A percentile compares a stretch with the other conserved stretches of the same genome.
These are phyloP conservation scores for Rachycentron canadum DNA, from an alignment of 2,797 vertebrate species.

Conservation along the genomic window DNA sequence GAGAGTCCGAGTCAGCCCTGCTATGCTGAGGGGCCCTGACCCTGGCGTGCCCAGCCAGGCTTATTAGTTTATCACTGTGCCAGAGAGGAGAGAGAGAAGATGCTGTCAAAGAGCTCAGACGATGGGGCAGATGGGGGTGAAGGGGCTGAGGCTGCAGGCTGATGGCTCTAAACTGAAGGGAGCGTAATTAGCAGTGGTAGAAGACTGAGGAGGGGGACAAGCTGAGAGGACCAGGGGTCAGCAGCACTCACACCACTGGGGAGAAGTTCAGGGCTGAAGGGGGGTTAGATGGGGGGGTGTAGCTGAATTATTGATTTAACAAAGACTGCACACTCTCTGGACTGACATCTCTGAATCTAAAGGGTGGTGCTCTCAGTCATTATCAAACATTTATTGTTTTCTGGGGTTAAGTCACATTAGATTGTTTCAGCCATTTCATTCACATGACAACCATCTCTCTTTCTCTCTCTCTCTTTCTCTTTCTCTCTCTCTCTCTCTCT, in stretches of 20 bases:
- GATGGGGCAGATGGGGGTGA: conserved; percentile 45
- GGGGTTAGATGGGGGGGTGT: neutral
- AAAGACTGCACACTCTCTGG: conserved; percentile 34
- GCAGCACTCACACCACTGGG: conserved; percentile 45
- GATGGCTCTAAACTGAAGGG: conserved; percentile 56
- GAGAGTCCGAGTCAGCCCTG: conserved; percentile 38
- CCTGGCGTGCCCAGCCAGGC: conserved; percentile 81
- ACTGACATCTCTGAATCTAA: conserved; percentile 56
- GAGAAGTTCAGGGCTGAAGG: conserved; percentile 23
- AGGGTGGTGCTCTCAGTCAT: conserved; percentile 33
- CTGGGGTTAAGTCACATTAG: conserved; percentile 27
- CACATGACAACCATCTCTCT: neutral
- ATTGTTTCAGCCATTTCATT: neutral
- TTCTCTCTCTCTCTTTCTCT: neutral
- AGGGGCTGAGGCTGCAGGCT: conserved; percentile 53
- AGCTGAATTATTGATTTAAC: conserved; percentile 71
- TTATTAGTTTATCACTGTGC: conserved; percentile 97
- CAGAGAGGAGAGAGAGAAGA: conserved; percentile 64
- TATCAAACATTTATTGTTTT: conserved; percentile 59
- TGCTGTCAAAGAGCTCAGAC: conserved; percentile 63
- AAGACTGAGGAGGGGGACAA: conserved; percentile 47
- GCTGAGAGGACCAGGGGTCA: conserved; percentile 64
- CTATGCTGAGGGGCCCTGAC: conserved; percentile 62
- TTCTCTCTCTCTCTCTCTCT: neutral
- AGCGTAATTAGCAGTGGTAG: conserved; percentile 63